These are phyloP conservation scores for Hippocampus guttulatus DNA, from an alignment of 2,113 vertebrate genomes.

Conservation along the genomic window DNA sequence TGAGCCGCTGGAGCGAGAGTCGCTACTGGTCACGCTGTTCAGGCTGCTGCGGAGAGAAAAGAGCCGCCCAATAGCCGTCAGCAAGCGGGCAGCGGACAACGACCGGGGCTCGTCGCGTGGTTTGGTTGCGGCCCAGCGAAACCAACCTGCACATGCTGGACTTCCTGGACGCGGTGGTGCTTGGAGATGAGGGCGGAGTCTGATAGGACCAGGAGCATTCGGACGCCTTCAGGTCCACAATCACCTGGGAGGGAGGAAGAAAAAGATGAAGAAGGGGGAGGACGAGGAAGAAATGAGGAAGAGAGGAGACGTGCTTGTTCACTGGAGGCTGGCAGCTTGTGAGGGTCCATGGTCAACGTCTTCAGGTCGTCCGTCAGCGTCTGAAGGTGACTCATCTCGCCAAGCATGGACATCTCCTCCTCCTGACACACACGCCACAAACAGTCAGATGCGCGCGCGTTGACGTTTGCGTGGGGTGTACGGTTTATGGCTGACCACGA, in stretches of 20 bases:
- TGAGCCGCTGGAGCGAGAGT: conserved; percentile 80
- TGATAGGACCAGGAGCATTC: conserved; percentile 99
- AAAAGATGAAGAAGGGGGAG: too few relatives aligned
- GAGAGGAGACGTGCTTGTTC: conserved; percentile 79
- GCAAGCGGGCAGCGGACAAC: too few relatives aligned
- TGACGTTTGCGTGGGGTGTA: neutral
- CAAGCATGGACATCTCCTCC: conserved; percentile 94
- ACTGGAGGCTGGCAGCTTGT: conserved; percentile 92
- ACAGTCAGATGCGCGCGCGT: too few relatives aligned
- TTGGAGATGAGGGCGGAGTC: conserved; percentile 91
- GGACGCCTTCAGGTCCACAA: conserved; percentile 94
- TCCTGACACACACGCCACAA: conserved; percentile 71
- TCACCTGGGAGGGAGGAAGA: conserved; percentile 75
- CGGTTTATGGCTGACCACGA: conserved; percentile 80
- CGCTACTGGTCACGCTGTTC: conserved; percentile 86
- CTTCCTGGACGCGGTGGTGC: conserved; percentile 92
- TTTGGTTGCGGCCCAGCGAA: too few relatives aligned
- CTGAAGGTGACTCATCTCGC: conserved; percentile 96
- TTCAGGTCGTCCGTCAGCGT: conserved; percentile 95
- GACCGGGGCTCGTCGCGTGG: too few relatives aligned
- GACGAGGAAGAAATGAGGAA: neutral
- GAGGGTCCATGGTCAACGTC: conserved; percentile 87
- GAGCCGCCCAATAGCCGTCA: too few relatives aligned
- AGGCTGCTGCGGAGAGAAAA: conserved; percentile 72
- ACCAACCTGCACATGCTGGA: conserved; percentile 97